Evolutionary conservation across 2,113 vertebrate genomes (phyloP).

Genomic region (Aegotheles bennettii): DNA sequence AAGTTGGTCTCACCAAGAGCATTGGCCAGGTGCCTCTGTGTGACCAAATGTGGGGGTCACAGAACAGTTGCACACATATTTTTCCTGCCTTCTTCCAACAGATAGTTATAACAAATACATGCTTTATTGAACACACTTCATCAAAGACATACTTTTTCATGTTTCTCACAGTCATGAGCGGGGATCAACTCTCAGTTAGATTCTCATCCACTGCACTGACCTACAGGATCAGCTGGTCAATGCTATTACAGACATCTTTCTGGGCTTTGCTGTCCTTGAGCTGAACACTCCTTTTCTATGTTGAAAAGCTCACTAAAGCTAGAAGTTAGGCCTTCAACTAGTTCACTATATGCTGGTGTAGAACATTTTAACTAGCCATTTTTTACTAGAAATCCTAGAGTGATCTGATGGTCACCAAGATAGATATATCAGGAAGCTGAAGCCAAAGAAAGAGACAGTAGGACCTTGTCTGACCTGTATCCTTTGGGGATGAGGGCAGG

Average conservation of each 20-base stretch:
- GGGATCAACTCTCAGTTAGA: too few relatives aligned
- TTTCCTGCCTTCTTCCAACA: too few relatives aligned
- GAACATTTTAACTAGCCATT: background rate
- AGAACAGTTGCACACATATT: too few relatives aligned
- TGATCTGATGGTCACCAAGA: background rate
- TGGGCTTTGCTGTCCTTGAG: background rate
- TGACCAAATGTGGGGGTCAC: too few relatives aligned
- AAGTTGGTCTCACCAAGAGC: too few relatives aligned
- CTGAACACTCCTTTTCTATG: background rate
- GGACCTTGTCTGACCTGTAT: background rate
- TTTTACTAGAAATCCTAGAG: background rate
- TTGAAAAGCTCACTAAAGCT: background rate
- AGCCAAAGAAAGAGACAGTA: background rate
- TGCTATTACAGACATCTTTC: background rate
- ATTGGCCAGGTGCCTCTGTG: too few relatives aligned
- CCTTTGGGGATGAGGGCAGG: background rate
- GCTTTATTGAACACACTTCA: too few relatives aligned
- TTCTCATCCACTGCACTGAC: too few relatives aligned
- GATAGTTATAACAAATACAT: too few relatives aligned
- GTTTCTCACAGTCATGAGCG: too few relatives aligned
- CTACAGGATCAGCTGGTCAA: background rate
- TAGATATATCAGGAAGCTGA: background rate
- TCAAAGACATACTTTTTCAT: too few relatives aligned
- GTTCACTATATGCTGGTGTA: background rate
- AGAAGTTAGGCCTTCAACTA: background rate